Evolutionary conservation across 2,113 vertebrate genomes (phyloP).

Genomic region (Perognathus longimembris): DNA sequence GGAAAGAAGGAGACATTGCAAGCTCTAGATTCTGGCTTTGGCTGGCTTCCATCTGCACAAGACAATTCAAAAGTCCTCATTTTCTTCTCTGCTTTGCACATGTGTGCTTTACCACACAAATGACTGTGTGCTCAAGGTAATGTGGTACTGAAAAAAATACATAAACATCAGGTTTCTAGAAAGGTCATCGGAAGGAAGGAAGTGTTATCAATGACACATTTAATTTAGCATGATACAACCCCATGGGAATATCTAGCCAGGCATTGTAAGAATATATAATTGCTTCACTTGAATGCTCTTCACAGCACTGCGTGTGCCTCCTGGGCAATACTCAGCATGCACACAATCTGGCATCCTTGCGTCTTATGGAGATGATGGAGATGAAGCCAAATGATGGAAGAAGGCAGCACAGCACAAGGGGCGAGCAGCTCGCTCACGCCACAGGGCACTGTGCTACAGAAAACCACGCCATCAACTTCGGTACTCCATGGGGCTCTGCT

Average conservation of each 20-base stretch:
- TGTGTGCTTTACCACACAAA: background rate
- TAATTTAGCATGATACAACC: conserved; percentile 34
- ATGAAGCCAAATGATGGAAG: conserved; percentile 1
- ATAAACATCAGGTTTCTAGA: conserved; percentile 44
- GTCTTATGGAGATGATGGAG: background rate
- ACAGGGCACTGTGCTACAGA: background rate
- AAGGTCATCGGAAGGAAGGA: conserved; percentile 26
- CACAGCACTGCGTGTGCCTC: background rate
- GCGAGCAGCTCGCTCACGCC: background rate
- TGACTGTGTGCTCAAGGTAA: conserved; percentile 23
- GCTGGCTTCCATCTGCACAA: background rate
- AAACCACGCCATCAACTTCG: background rate
- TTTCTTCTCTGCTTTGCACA: background rate
- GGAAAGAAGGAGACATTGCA: background rate
- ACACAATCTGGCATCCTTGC: background rate
- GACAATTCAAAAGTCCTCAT: background rate
- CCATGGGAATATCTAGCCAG: conserved; percentile 23
- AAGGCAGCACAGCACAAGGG: background rate
- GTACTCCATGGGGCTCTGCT: conserved; percentile 68
- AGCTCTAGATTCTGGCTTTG: background rate
- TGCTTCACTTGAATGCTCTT: conserved; percentile 59
- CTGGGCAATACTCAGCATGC: background rate
- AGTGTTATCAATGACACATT: conserved; percentile 26
- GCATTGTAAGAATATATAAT: conserved; percentile 5
- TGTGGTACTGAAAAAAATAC: conserved; percentile 6